Percentiles rank a stretch among this genome's conserved stretches.
Conservation (phyloP, 37 sponge, comb jelly and placozoan genomes). For the Axinella damicornis region DNA sequence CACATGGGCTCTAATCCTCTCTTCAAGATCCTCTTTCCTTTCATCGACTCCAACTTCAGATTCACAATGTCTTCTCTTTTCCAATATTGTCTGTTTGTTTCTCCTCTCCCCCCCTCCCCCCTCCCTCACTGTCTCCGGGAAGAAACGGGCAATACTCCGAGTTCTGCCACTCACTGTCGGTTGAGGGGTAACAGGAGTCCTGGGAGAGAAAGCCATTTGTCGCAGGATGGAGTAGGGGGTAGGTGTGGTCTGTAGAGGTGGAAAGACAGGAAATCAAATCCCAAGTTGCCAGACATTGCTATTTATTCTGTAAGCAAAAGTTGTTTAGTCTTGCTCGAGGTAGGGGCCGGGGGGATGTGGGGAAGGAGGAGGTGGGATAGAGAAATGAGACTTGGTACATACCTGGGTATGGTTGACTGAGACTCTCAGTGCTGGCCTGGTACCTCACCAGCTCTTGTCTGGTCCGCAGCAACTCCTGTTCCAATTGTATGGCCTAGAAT, state of each 20-base stretch:
- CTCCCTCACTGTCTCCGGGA: background rate
- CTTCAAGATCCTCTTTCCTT: background rate
- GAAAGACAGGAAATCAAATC: no score
- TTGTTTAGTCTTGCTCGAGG: background rate
- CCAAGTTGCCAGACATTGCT: no score
- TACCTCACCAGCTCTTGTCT: slow-evolving; percentile 41
- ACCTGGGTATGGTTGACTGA: no score
- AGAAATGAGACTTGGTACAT: no score
- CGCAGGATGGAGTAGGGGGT: background rate
- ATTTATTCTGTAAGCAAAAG: background rate
- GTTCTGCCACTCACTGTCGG: slow-evolving; percentile 5
- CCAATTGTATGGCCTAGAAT: slow-evolving; percentile 25
- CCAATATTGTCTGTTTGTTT: background rate
- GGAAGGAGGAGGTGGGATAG: no score
- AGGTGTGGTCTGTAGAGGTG: background rate
- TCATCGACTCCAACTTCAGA: background rate
- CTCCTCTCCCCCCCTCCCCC: background rate
- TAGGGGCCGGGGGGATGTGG: no score
- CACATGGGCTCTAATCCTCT: slow-evolving; percentile 26
- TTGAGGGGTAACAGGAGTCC: background rate
- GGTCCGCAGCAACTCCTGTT: slow-evolving; percentile 38
- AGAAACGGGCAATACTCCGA: slow-evolving; percentile 3
- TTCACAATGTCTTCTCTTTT: background rate
- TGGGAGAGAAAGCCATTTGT: background rate
- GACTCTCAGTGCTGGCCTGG: slow-evolving; percentile 16